phyloP scores from a whole-genome alignment of 2,888 invertebrate genomes.

The Bombylius discolor region DNA sequence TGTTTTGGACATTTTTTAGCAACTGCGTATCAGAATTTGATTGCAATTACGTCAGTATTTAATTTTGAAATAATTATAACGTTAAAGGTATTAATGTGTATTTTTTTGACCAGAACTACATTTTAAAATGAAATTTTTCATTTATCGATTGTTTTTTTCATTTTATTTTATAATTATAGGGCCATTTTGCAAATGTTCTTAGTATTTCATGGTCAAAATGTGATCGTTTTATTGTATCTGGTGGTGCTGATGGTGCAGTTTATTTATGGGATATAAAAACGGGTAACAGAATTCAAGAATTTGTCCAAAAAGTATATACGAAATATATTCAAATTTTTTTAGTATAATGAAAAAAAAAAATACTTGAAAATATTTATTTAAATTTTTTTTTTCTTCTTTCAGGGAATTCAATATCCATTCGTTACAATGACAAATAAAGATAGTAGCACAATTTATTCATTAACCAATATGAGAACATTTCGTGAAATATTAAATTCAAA shows the following conservation, averaged over 20 bases:
- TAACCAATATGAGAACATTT: conserved; percentile 29
- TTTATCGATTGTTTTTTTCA: not conserved
- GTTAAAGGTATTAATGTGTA: conserved; percentile 21
- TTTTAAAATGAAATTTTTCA: not conserved
- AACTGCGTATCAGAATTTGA: conserved; percentile 73
- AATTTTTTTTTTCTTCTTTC: no score
- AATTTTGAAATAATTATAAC: conserved; percentile 55
- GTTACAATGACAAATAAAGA: not conserved
- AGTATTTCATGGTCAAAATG: conserved; percentile 31
- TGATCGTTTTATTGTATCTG: conserved; percentile 69
- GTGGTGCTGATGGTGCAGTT: conserved; percentile 79
- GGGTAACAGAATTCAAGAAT: conserved; percentile 61
- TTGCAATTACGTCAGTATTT: conserved; percentile 72
- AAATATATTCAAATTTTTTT: not conserved
- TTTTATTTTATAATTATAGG: conserved; percentile 44
- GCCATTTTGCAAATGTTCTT: conserved; percentile 57
- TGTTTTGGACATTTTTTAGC: conserved; percentile 82
- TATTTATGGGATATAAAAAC: conserved; percentile 79
- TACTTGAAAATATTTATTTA: no score
- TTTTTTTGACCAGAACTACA: no score
- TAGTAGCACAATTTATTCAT: conserved; percentile 23
- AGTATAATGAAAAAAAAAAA: not conserved
- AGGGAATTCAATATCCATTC: conserved; percentile 50
- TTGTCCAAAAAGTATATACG: conserved; percentile 50
- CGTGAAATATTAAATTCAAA: conserved; percentile 32